A percentile compares a stretch with the other conserved stretches of the same genome.
Conservation (phyloP, 92 coral and sea anemone species). For the Heliopora coerulea region DNA sequence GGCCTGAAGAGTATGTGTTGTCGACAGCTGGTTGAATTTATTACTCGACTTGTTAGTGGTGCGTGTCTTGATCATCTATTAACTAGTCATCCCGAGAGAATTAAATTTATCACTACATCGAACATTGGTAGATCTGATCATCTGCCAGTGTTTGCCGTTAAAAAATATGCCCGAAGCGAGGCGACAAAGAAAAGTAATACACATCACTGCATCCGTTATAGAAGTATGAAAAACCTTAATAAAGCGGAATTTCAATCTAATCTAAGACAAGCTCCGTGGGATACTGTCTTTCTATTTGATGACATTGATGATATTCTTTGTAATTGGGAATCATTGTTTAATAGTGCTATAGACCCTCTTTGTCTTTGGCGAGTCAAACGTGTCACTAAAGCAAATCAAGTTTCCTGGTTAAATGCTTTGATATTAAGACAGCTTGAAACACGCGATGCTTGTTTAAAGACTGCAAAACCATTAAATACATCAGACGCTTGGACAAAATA, state of each 20-base stretch:
- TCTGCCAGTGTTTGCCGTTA: background rate
- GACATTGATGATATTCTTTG: slow-evolving; percentile 27
- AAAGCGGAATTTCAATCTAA: background rate
- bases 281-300: slow-evolving; percentile 32
- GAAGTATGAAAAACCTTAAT: background rate
- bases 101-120: background rate
- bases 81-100: background rate
- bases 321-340: slow-evolving; percentile 34
- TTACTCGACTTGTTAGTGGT: slow-evolving; percentile 27
- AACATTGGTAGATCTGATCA: slow-evolving; percentile 9
- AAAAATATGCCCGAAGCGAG: background rate
- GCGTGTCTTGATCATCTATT: no score
- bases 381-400: slow-evolving; percentile 17
- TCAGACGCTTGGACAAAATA: slow-evolving; percentile 37
- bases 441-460: background rate
- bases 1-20: slow-evolving; percentile 8
- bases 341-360: slow-evolving; percentile 16
- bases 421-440: no score
- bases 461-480: slow-evolving; percentile 37
- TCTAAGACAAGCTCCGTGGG: slow-evolving; percentile 13
- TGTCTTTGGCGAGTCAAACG: slow-evolving; percentile 27
- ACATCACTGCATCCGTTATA: slow-evolving; percentile 1
- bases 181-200: background rate
- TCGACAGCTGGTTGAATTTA: slow-evolving; percentile 20
- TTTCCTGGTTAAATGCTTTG: slow-evolving; percentile 5